Percentiles rank a stretch among this genome's conserved stretches.
Evolutionary conservation across 2,888 invertebrate genomes (phyloP).

Genomic region (Leptopilina myrica): DNA sequence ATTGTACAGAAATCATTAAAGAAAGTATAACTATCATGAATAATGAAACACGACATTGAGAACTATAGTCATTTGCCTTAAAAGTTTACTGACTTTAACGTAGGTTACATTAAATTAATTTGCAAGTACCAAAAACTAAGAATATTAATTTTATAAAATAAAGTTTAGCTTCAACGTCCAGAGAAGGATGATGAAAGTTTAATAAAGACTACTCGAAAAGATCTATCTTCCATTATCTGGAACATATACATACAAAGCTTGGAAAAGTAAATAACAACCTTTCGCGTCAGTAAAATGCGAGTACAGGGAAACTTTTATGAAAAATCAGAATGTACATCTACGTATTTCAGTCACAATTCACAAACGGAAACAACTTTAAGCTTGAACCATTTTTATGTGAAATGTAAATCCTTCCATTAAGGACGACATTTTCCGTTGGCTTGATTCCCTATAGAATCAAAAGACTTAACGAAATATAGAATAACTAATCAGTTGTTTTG

Average conservation of each 20-base stretch:
- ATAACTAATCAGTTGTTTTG: too few relatives aligned
- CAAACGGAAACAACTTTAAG: not conserved
- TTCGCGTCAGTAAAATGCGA: not conserved
- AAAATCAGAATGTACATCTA: not conserved
- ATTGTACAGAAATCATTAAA: too few relatives aligned
- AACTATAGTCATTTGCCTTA: too few relatives aligned
- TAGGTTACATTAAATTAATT: too few relatives aligned
- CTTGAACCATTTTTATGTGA: too few relatives aligned
- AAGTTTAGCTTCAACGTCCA: not conserved
- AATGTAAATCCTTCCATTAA: too few relatives aligned
- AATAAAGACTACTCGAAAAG: not conserved
- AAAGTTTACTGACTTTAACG: not conserved
- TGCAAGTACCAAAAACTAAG: too few relatives aligned
- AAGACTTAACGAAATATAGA: too few relatives aligned
- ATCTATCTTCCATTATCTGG: not conserved
- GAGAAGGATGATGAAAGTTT: not conserved
- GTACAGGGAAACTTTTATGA: not conserved
- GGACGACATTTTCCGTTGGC: too few relatives aligned
- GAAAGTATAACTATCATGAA: too few relatives aligned
- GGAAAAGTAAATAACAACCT: constrained; percentile 3
- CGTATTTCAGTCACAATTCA: not conserved
- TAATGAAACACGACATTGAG: too few relatives aligned
- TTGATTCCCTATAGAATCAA: too few relatives aligned
- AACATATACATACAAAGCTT: constrained; percentile 1
- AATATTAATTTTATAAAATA: not conserved